phyloP scores from a whole-genome alignment of 2,113 vertebrate species.

The Aramus guarauna region DNA sequence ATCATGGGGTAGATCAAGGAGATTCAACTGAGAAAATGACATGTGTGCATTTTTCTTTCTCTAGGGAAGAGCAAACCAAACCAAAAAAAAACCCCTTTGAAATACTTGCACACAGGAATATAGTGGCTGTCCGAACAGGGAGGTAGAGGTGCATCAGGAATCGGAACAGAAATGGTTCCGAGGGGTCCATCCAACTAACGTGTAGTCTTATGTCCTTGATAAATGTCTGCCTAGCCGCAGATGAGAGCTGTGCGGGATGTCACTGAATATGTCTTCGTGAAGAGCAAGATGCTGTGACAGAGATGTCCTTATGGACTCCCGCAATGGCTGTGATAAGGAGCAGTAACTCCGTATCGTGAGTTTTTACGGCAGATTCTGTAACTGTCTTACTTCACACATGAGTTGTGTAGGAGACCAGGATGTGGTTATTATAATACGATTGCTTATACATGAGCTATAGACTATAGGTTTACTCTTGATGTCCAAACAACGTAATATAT shows the following conservation, averaged over 20 bases:
- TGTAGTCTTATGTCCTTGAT: neutral
- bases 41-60: neutral
- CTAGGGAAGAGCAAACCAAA: neutral
- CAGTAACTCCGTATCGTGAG: neutral
- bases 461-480: neutral
- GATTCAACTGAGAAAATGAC: neutral
- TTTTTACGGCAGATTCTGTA: neutral
- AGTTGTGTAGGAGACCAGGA: neutral
- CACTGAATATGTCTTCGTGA: neutral
- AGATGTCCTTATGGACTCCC: neutral
- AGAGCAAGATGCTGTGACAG: neutral
- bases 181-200: neutral
- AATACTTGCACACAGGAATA: neutral
- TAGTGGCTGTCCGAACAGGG: neutral
- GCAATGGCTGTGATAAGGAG: neutral
- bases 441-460: neutral
- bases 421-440: neutral
- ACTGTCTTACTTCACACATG: neutral
- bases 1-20: neutral
- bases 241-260: fast-evolving
- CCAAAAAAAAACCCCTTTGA: neutral
- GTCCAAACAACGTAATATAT: neutral
- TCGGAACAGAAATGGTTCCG: neutral
- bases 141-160: neutral
- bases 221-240: neutral